Evolutionary conservation across 2,888 invertebrate genomes (phyloP).

Genomic region (Cyclophora punctaria): DNA sequence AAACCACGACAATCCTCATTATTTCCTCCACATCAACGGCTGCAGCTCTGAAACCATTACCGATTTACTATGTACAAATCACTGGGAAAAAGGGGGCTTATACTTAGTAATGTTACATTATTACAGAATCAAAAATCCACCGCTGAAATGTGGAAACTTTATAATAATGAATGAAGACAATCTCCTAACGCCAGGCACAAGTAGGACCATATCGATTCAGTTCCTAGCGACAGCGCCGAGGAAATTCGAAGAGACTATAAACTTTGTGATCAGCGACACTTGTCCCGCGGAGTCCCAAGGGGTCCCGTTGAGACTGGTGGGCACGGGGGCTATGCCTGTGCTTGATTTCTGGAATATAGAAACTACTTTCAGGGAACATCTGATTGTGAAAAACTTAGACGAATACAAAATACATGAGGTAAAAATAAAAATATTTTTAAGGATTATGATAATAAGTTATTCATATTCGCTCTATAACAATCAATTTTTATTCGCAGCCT

Average conservation of each 20-base stretch:
- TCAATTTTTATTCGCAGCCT: slow-evolving; percentile 38
- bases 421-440: neutral
- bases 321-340: slow-evolving; percentile 72
- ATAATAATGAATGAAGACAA: slow-evolving; percentile 60
- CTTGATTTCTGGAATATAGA: slow-evolving; percentile 74
- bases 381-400: slow-evolving; percentile 66
- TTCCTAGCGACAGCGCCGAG: slow-evolving; percentile 48
- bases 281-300: slow-evolving; percentile 68
- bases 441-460: neutral
- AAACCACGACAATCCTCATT: no score
- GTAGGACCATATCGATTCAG: slow-evolving; percentile 55
- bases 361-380: slow-evolving; percentile 76
- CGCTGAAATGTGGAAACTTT: slow-evolving; percentile 62
- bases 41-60: no score
- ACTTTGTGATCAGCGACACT: slow-evolving; percentile 63
- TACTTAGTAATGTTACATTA: neutral
- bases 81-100: no score
- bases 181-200: slow-evolving; percentile 59
- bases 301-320: slow-evolving; percentile 61
- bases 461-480: neutral
- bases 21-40: no score
- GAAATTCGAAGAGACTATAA: slow-evolving; percentile 57
- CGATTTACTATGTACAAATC: no score
- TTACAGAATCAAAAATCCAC: slow-evolving; percentile 51
- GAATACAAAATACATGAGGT: slow-evolving; percentile 71